Conservation (phyloP, 2,797 vertebrate genomes). For the Semotilus atromaculatus region DNA sequence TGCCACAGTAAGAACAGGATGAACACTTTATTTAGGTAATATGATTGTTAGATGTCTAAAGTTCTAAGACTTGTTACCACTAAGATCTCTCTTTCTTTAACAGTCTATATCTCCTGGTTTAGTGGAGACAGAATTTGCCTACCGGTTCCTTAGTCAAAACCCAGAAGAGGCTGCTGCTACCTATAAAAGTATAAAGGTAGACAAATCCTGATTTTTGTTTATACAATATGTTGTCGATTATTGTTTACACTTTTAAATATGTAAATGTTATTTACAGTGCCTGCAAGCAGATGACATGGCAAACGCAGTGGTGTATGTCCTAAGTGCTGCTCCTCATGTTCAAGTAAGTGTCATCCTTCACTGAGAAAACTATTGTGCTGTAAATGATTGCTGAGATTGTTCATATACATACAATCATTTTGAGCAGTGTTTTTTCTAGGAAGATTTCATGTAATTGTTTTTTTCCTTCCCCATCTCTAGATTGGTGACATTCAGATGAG, state of each 20-base stretch:
- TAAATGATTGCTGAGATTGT: background rate
- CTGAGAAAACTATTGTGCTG: background rate
- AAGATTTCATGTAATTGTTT: background rate
- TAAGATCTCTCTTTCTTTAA: slow-evolving; percentile 53
- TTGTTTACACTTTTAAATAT: background rate
- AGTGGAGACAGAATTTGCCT: slow-evolving; percentile 86
- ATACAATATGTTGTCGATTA: background rate
- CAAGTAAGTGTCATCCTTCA: slow-evolving; percentile 75
- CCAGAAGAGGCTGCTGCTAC: slow-evolving; percentile 78
- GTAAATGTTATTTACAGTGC: slow-evolving; percentile 69
- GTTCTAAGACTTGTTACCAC: background rate
- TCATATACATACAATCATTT: background rate
- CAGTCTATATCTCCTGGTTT: slow-evolving; percentile 89
- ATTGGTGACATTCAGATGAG: slow-evolving; percentile 87
- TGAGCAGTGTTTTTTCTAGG: background rate
- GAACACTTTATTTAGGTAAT: background rate
- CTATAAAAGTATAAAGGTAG: slow-evolving; percentile 82
- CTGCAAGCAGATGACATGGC: slow-evolving; percentile 86
- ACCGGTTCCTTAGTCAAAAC: slow-evolving; percentile 76
- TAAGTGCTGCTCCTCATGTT: slow-evolving; percentile 85
- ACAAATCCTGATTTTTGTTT: background rate
- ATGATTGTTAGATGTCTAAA: background rate
- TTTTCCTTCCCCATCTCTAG: slow-evolving; percentile 65
- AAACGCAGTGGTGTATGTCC: slow-evolving; percentile 81
- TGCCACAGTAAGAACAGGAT: slow-evolving; percentile 79